Evolutionary conservation across 2,797 vertebrate species (phyloP), one percentile per base, ranked within the genome.

Genomic region (Emydoidea blandingii): DNA sequence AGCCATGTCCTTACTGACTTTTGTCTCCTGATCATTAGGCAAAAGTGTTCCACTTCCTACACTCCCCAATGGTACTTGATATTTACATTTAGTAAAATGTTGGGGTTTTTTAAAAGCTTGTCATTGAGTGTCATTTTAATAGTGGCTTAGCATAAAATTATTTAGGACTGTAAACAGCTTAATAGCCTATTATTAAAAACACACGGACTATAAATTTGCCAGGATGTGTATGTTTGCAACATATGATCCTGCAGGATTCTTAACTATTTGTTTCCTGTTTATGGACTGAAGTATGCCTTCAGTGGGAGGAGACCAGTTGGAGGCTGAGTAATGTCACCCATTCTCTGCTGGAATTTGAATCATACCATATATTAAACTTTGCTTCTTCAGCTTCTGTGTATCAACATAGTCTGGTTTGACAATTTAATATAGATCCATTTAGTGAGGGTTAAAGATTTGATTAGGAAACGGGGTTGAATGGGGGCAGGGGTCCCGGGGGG

Each of bases 251-350:
- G 82, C 81, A 23, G 5, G 82, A 81, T 88, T 94, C 92, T 91
- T 74, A 85, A 74, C 91, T 83, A 79, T 89, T 97, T 95, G 56
- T 88, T 94, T 95, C 84, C 78, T 96, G 89, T 95, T 97, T 96
- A 93, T 93, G 83, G 76, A 47, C 54, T 87, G 57, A 87, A 85
- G 79, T 94, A 80, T 2, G 3, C 95, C 94, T 47, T 96, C 90
- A 90, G 93, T 88, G 78, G 44, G 94, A 95, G 94, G 92, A 86
- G 86, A 95, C 76, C 94, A 96, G 90, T 93, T 96, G 92, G 93
- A 93, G 57, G 62, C 88, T 96, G 78, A 88, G 89, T 95, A 93
- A 83, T 89, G 86, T 95, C 93, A 97, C 94, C 94, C 79, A 78
- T 87, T 78, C 81, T 83, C 74, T 91, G 47, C 72, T 92, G 90